Base-by-base conservation (phyloP, 37 sponge, comb jelly and placozoan species). In the Chondrilla cf. caribensis region DNA sequence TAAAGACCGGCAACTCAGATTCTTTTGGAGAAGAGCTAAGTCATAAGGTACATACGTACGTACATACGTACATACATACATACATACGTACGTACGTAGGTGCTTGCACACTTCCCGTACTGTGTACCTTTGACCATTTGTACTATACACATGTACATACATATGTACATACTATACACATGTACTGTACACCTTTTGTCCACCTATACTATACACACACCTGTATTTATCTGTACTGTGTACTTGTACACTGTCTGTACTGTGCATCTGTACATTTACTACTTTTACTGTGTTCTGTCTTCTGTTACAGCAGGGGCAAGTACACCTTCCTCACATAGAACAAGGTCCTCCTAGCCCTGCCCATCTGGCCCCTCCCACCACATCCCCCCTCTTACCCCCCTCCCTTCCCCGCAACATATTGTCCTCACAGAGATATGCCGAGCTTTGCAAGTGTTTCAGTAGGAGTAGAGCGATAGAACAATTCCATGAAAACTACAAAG, bases 401-500 rank as follows among this genome's bases (percentile, higher is more conserved):
- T 39, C 76, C 76, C 19, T 39, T 2, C 76, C 76, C 3, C 76
- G 76, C 44, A 73, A 73, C 22, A 39, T 73, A 22, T 2, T 38
- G 24, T 73, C 76, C 41, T 73, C 76, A 39, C 44, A 43, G 2
- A 36, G 76, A 37, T 73, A 73, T 24, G 85, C 78, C 0, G 59
- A 78, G 39, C 38, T 66, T 2, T 77, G 58, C 2, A 31, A 58
- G 31, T 24, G 32, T 15, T 92, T 88, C 81, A 87, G 72, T 51
- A 75, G 57, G 35, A 86, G 83, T 28, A 88, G 77, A 31, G 82
- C 58, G 8, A 29, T 80, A 65, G 82, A 72, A 38, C 43, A 70
- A 18, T 91, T 88, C 62, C 86, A 83, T 55, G 39, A 76, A 9
- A 24, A 54, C 47, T 85, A 80, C 73, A 88, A 84, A 24, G 95